Percentiles rank a stretch among this genome's conserved stretches.
These are phyloP conservation scores for Tetrapedia diversipes DNA, from an alignment of 2,888 invertebrate species.

Conservation along the genomic window DNA sequence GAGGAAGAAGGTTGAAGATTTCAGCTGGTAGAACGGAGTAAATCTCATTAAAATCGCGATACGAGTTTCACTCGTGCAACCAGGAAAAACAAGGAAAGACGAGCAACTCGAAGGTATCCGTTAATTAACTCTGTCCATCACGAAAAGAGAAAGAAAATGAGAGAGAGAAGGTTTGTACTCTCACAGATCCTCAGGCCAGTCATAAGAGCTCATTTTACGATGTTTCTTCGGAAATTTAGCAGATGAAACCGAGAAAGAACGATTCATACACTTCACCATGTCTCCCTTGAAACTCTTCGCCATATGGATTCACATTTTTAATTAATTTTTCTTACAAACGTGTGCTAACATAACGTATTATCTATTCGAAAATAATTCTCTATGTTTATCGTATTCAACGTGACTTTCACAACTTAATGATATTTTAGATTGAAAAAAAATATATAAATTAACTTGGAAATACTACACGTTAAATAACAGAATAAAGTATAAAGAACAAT, in stretches of 20 bases:
- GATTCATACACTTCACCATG: background rate
- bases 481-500: too few species aligned
- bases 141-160: slow-evolving; percentile 30
- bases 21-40: slow-evolving; percentile 53
- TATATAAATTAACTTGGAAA: too few species aligned
- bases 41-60: slow-evolving; percentile 67
- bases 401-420: too few species aligned
- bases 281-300: too few species aligned
- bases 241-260: background rate
- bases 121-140: slow-evolving; percentile 61
- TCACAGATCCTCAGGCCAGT: slow-evolving; percentile 21
- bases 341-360: too few species aligned
- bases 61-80: slow-evolving; percentile 27
- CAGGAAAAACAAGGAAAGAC: slow-evolving; percentile 25
- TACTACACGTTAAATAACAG: too few species aligned
- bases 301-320: too few species aligned
- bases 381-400: too few species aligned
- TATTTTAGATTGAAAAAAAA: too few species aligned
- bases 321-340: too few species aligned
- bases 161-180: slow-evolving; percentile 41
- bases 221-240: slow-evolving; percentile 24
- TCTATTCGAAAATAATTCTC: too few species aligned
- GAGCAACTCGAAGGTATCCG: slow-evolving; percentile 48
- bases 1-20: slow-evolving; percentile 40
- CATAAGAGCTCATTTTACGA: slow-evolving; percentile 27